phyloP scores from a whole-genome alignment of 1,140 invertebrate genomes.

The Drosophila trapezifrons region DNA sequence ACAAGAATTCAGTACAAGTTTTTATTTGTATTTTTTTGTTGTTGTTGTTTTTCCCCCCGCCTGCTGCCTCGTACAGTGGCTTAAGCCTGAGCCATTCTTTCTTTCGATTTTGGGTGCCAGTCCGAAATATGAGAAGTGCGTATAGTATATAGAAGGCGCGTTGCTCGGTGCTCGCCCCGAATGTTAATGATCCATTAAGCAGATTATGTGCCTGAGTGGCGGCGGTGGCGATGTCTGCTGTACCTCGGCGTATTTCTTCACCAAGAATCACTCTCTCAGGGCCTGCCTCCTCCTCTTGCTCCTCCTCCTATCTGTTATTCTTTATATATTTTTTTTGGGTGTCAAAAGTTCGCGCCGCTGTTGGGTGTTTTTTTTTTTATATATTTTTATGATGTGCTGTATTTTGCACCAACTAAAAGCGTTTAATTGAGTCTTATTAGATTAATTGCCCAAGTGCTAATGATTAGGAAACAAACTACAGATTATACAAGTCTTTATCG shows the following conservation, averaged over 20 bases:
- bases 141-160: constrained; percentile 27
- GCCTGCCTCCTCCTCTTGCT: background rate
- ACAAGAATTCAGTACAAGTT: constrained; percentile 66
- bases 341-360: constrained; percentile 24
- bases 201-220: constrained; percentile 72
- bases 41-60: background rate
- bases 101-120: constrained; percentile 48
- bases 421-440: constrained; percentile 65
- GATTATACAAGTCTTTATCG: background rate
- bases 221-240: constrained; percentile 39
- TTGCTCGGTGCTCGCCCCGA: constrained; percentile 52
- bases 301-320: constrained; percentile 27
- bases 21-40: constrained; percentile 7
- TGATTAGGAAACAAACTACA: background rate
- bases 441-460: constrained; percentile 44
- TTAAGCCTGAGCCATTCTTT: constrained; percentile 41
- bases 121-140: constrained; percentile 46
- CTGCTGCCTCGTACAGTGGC: constrained; percentile 19
- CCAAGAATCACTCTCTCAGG: constrained; percentile 35
- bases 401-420: constrained; percentile 43
- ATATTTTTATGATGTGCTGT: constrained; percentile 46
- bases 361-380: background rate
- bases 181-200: constrained; percentile 81
- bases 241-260: constrained; percentile 35
- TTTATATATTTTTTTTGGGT: constrained; percentile 17